Base-by-base conservation (phyloP, 2,113 vertebrate species). In the Neopipo cinnamomea region DNA sequence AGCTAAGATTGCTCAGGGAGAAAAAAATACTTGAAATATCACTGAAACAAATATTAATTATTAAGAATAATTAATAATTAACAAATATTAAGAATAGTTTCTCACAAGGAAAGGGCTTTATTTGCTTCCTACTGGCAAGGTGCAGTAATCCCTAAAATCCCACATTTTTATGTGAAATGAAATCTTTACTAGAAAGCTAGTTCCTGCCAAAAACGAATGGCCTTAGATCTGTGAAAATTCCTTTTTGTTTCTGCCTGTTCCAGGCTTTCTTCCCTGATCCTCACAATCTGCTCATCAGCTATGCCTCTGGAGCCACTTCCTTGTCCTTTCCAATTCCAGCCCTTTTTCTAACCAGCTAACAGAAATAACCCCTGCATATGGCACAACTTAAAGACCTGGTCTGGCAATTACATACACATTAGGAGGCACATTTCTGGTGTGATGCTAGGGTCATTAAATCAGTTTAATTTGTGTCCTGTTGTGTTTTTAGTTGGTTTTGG, bases 381-480 rank as follows among this genome's bases (percentile, higher is more conserved):
- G 46, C 59, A 82, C 41, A 63, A 37, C 52, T 77, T 76, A 83
- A 85, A 91, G 68, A 63, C 74, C 56, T 53, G 72, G 30, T 62
- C 37, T 89, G 85, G 59, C 75, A 96, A 89, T 91, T 94, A 94
- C 86, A 68, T 72, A 41, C 84, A 47, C 10, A 0, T 95, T 92
- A 81, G 31, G 52, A 95, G 73, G 58, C 6, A 6, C 31, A 50
- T 67, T 88, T 77, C 63, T 67, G 85, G 70, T 27, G 4, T 91
- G 95, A 91, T 91, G 50, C 68, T 44, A 52, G 41, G 24, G 39
- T 89, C 78, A 66, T 93, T 95, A 91, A 91, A 88, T 84, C 62
- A 61, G 30, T 79, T 59, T 95, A 95, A 94, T 88, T 93, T 77
- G 75, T 73, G 61, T 93, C 95, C 79, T 90, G 63, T 84, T 94